A percentile compares a stretch with the other conserved stretches of the same genome.
phyloP scores from a whole-genome alignment of 2,113 vertebrate genomes.

The Cryptomyrus ogoouensis region DNA sequence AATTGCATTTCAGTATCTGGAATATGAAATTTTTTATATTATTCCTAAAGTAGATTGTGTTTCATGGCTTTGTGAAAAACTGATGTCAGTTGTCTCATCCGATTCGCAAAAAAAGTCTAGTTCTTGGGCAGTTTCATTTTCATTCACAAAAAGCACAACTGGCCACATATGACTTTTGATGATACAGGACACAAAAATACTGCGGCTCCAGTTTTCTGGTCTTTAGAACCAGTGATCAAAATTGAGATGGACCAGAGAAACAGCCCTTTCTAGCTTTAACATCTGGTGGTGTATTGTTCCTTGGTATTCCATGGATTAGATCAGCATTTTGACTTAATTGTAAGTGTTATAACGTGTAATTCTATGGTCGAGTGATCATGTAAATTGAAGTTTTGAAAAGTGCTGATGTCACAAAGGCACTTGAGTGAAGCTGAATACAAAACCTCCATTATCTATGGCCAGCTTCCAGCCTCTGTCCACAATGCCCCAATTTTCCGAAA shows the following conservation, averaged over 20 bases:
- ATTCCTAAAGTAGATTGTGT: not conserved
- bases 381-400: not conserved
- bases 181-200: not conserved
- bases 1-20: not conserved
- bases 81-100: not conserved
- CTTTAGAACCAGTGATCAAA: not conserved
- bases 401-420: not conserved
- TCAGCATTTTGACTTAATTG: not conserved
- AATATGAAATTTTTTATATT: not conserved
- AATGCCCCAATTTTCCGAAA: not conserved
- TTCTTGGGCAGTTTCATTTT: not conserved
- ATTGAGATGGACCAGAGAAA: not conserved
- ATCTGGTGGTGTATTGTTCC: not conserved
- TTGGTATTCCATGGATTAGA: not conserved
- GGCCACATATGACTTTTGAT: not conserved
- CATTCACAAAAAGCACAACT: not conserved
- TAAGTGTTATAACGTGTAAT: not conserved
- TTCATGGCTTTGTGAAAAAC: not conserved
- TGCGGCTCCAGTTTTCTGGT: not conserved
- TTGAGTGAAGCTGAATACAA: not conserved
- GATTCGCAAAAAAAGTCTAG: not conserved
- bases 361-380: not conserved
- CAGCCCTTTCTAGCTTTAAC: not conserved
- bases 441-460: not conserved
- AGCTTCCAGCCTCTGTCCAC: not conserved